Base-by-base conservation (phyloP, 2,113 vertebrate genomes). In the Chaenogobius annularis region DNA sequence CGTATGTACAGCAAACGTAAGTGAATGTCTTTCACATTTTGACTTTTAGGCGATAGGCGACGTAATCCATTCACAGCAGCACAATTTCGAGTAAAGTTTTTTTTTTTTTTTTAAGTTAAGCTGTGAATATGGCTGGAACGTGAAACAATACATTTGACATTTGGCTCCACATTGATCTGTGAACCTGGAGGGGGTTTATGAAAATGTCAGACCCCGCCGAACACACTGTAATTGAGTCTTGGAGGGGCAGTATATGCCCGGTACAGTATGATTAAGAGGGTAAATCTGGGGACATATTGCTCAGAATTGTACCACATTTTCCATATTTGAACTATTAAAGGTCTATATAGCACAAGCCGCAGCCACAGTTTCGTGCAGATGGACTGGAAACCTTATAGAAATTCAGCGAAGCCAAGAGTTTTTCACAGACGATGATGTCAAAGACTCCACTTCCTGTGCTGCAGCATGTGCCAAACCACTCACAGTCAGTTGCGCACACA, bases 381-480 rank as follows among this genome's bases (percentile, higher is more conserved):
- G 12, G 26, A 79, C 50, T 73, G 87, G 85, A 89, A 90, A 88
- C 61, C 63, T 74, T 22, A 66, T 76, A 74, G 78, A 47, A 81
- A 77, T 68, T 78, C 77, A 83, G 59, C 14, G 61, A 85, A 84
- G 89, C 47, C 47, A 17, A 15, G 47, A 48, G 50, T 54, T 54
- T 54, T 50, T 54, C 19, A 74, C 88, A 88, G 62, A 78, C n/a
- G 73, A 66, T 90, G 88, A 90, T 87, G 88, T 91, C 88, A 91
- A 81, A 86, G 75, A 69, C 83, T 89, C 88, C 82, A 78, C 88
- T 91, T 92, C 89, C 90, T 89, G 88, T 62, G 61, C 79, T 47
- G 46, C n/a, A 23, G 64, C 19, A 75, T 71, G 74, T 9, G 74
- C 55, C 48, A 67, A 83, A 77, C 76, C 80, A 72, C 80, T 83